phyloP scores from a whole-genome alignment of 2,888 invertebrate species.

The Lamellibrachia columna region DNA sequence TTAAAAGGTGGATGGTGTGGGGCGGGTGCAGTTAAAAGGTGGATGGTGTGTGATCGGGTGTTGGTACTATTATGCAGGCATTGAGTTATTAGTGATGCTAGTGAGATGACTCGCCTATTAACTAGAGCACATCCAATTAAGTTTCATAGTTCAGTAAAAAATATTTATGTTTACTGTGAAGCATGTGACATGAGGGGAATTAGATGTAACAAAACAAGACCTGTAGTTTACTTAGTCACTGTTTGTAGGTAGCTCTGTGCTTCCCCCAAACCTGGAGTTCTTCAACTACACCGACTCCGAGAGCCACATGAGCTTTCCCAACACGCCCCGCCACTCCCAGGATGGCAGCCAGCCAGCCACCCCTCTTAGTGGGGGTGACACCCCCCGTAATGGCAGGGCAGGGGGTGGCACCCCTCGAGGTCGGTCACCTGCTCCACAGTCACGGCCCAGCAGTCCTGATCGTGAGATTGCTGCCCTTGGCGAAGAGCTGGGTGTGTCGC shows the following conservation, averaged over 20 bases:
- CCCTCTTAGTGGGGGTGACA: constrained; percentile 25
- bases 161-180: too few species aligned
- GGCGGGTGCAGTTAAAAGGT: too few species aligned
- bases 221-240: not conserved
- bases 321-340: constrained; percentile 29
- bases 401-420: constrained; percentile 24
- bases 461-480: not conserved
- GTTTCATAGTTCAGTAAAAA: too few species aligned
- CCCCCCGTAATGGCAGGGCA: constrained; percentile 7
- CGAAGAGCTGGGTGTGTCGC: constrained; percentile 31
- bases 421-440: constrained; percentile 27
- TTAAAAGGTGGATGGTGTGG: too few species aligned
- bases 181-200: too few species aligned
- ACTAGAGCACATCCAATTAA: too few species aligned
- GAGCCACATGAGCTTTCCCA: constrained; percentile 30
- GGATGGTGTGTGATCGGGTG: too few species aligned
- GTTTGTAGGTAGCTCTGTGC: constrained; percentile 72
- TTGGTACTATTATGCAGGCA: too few species aligned
- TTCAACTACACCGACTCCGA: constrained; percentile 49
- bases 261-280: constrained; percentile 79
- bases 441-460: constrained; percentile 26
- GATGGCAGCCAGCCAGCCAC: constrained; percentile 36
- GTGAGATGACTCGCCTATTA: too few species aligned
- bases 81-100: too few species aligned
- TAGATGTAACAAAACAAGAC: too few species aligned